phyloP scores from a whole-genome alignment of 1,140 invertebrate species.

The Drosophila nasuta region DNA sequence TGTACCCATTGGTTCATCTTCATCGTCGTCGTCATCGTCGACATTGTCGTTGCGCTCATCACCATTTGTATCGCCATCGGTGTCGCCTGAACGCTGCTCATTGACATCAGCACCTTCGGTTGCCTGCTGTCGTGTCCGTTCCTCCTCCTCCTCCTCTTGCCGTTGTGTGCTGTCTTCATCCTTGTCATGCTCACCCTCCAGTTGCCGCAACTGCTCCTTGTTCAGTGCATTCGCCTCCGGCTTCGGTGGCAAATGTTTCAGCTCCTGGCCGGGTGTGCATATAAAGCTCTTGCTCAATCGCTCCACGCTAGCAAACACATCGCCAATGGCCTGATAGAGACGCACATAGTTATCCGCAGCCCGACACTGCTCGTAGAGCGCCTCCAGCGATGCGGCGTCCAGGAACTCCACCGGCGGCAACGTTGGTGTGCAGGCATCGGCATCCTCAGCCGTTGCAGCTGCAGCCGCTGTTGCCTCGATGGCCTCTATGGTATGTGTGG shows the following conservation, averaged over 20 bases:
- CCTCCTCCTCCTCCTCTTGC: background rate
- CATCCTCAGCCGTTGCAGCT: slow-evolving; percentile 23
- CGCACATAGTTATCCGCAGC: slow-evolving; percentile 87
- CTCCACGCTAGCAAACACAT: slow-evolving; percentile 90
- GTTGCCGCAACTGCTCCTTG: slow-evolving; percentile 88
- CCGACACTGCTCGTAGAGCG: slow-evolving; percentile 89
- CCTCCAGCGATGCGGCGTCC: slow-evolving; percentile 88
- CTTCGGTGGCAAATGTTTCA: slow-evolving; percentile 78
- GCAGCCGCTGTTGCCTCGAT: slow-evolving; percentile 6
- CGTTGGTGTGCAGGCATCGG: slow-evolving; percentile 56
- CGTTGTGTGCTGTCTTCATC: slow-evolving; percentile 35
- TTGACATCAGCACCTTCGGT: background rate
- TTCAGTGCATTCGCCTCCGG: slow-evolving; percentile 83
- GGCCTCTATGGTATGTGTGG: background rate
- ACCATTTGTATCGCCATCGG: background rate
- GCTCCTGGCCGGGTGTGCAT: slow-evolving; percentile 60
- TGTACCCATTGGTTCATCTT: slow-evolving; percentile 60
- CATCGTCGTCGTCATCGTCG: slow-evolving; percentile 46
- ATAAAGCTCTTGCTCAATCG: slow-evolving; percentile 88
- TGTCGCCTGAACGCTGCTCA: background rate
- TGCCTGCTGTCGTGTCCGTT: background rate
- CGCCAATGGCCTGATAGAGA: slow-evolving; percentile 89
- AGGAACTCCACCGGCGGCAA: slow-evolving; percentile 85
- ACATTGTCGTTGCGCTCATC: background rate
- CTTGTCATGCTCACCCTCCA: slow-evolving; percentile 74